These are phyloP conservation scores for Ostrea edulis DNA, from an alignment of 1,140 invertebrate species.

Conservation along the genomic window DNA sequence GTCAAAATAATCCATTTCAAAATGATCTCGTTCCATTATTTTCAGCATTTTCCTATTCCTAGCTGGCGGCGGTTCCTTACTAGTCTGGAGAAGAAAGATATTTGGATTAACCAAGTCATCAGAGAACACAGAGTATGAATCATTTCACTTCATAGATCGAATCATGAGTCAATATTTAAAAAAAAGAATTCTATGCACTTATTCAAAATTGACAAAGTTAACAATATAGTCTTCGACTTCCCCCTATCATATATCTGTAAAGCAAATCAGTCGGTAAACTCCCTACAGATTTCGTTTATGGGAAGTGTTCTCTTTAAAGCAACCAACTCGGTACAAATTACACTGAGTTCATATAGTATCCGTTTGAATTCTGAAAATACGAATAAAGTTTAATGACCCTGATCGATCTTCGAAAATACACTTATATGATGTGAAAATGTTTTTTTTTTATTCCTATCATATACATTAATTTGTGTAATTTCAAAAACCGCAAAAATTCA, in stretches of 20 bases:
- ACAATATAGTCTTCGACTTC: too few relatives aligned
- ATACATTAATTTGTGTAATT: background rate
- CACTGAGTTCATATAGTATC: background rate
- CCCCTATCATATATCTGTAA: too few relatives aligned
- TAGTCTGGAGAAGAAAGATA: conserved; percentile 54
- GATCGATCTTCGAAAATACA: background rate
- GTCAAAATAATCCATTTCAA: background rate
- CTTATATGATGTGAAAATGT: background rate
- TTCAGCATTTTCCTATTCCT: conserved; percentile 58
- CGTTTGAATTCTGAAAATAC: background rate
- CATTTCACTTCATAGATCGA: background rate
- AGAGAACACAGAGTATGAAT: conserved; percentile 55
- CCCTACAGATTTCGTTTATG: too few relatives aligned
- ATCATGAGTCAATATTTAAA: too few relatives aligned
- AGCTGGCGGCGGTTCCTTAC: conserved; percentile 54
- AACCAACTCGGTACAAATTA: background rate
- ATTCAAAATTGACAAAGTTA: too few relatives aligned
- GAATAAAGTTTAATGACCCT: background rate
- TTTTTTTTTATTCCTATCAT: background rate
- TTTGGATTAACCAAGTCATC: conserved; percentile 51
- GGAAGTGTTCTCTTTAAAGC: too few relatives aligned
- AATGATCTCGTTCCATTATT: background rate
- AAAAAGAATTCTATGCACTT: too few relatives aligned
- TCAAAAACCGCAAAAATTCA: background rate
- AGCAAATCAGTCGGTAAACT: too few relatives aligned